Conservation (phyloP, 2,797 vertebrate species). For the Avahi laniger region DNA sequence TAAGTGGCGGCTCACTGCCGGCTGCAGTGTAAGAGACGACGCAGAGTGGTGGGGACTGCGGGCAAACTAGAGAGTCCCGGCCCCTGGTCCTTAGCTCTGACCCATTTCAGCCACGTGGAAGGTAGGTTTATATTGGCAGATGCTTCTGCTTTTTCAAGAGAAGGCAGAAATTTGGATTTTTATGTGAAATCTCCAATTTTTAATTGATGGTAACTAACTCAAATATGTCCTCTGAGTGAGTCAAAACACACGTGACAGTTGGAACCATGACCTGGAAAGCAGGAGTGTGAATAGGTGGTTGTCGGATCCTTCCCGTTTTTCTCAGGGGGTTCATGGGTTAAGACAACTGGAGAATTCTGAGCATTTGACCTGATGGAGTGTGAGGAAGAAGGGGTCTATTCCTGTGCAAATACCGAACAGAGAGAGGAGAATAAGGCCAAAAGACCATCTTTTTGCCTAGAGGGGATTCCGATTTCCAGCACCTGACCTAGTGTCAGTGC, state of each 20-base stretch:
- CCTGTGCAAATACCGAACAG: neutral
- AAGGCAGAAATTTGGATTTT: slow-evolving; percentile 10
- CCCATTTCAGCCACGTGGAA: neutral
- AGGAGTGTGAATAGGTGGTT: neutral
- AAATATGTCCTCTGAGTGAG: neutral
- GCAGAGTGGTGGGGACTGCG: neutral
- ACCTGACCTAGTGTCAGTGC: neutral
- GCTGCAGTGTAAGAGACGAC: rapidly evolving
- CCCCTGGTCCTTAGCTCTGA: neutral
- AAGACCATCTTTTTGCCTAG: neutral
- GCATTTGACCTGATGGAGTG: neutral
- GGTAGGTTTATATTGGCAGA: neutral
- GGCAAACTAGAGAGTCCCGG: neutral
- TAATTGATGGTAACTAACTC: neutral
- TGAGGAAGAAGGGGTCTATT: neutral
- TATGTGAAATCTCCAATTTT: neutral
- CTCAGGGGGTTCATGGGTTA: neutral
- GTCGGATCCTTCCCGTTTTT: neutral
- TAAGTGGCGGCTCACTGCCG: neutral
- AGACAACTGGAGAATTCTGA: neutral
- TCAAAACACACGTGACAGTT: neutral
- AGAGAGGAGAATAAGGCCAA: neutral
- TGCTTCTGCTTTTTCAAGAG: neutral
- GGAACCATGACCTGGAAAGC: neutral
- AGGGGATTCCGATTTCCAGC: neutral